Evolutionary conservation across 2,888 invertebrate species (phyloP).

Genomic region (Hermodice carunculata): DNA sequence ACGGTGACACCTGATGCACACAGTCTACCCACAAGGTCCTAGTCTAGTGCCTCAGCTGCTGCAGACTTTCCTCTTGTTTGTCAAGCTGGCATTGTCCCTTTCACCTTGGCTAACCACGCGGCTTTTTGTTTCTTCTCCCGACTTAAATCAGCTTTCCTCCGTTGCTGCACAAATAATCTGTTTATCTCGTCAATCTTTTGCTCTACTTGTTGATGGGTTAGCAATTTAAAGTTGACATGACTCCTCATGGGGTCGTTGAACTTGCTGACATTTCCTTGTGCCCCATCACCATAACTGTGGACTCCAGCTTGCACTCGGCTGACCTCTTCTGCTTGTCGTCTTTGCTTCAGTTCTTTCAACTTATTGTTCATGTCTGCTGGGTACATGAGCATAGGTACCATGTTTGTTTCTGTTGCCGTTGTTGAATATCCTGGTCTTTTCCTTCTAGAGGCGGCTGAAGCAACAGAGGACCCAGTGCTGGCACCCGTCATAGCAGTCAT

Average conservation of each 20-base stretch:
- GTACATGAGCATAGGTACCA: slow-evolving; percentile 66
- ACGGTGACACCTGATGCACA: too few species aligned
- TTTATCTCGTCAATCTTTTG: slow-evolving; percentile 50
- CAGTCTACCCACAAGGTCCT: too few species aligned
- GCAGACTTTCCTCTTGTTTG: too few species aligned
- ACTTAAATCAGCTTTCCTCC: slow-evolving; percentile 42
- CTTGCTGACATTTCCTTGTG: slow-evolving; percentile 54
- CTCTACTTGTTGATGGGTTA: slow-evolving; percentile 55
- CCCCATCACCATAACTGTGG: too few species aligned
- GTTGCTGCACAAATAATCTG: slow-evolving; percentile 29
- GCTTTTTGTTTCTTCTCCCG: slow-evolving; percentile 52
- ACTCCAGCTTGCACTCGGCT: too few species aligned
- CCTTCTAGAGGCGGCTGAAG: slow-evolving; percentile 41
- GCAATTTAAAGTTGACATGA: slow-evolving; percentile 60
- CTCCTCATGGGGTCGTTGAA: slow-evolving; percentile 62
- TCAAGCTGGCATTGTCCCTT: slow-evolving; percentile 49
- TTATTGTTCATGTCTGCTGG: slow-evolving; percentile 56
- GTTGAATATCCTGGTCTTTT: slow-evolving; percentile 43
- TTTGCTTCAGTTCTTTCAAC: slow-evolving; percentile 25
- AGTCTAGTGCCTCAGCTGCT: too few species aligned
- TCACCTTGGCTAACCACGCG: slow-evolving; percentile 57
- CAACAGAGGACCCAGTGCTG: slow-evolving; percentile 31
- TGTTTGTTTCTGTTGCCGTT: slow-evolving; percentile 47
- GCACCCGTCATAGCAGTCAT: slow-evolving; percentile 7
- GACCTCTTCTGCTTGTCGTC: too few species aligned